phyloP scores from a whole-genome alignment of 64 coral and sea anemone genomes.

The Acropora yongei region DNA sequence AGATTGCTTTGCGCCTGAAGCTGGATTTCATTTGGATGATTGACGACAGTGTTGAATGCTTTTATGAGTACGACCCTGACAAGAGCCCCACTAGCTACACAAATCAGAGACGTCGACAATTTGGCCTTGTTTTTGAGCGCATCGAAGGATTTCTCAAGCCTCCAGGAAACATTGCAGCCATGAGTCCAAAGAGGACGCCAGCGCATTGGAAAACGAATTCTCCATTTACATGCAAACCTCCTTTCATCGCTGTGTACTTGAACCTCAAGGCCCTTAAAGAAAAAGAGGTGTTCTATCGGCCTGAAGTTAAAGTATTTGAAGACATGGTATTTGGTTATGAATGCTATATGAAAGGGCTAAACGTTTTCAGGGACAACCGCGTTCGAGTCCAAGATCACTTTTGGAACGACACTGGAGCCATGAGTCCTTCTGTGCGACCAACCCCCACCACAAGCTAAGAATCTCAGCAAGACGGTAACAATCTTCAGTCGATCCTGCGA shows the following conservation, averaged over 20 bases:
- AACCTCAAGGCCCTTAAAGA: background rate
- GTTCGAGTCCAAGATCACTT: background rate
- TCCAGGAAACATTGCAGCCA: background rate
- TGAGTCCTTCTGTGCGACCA: background rate
- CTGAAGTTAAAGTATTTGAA: constrained; percentile 2
- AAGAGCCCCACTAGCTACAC: background rate
- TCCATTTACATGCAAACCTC: constrained; percentile 12
- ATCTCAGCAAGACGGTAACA: no score
- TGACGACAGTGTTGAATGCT: constrained; percentile 36
- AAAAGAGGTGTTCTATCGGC: background rate
- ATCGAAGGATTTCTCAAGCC: background rate
- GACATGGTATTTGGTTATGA: constrained; percentile 25
- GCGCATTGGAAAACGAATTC: background rate
- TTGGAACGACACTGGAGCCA: background rate
- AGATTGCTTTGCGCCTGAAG: constrained; percentile 10
- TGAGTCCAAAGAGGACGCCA: background rate
- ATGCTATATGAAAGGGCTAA: background rate
- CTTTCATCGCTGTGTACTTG: background rate
- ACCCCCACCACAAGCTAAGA: no score
- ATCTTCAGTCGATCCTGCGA: no score
- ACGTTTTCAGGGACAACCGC: constrained; percentile 1
- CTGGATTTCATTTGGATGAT: constrained; percentile 53
- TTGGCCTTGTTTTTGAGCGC: background rate
- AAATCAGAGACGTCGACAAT: background rate
- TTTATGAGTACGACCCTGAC: constrained; percentile 16